Percentiles rank a stretch among this genome's conserved stretches.
These are phyloP conservation scores for Borostomias antarcticus DNA, from an alignment of 2,797 vertebrate species.

Conservation along the genomic window DNA sequence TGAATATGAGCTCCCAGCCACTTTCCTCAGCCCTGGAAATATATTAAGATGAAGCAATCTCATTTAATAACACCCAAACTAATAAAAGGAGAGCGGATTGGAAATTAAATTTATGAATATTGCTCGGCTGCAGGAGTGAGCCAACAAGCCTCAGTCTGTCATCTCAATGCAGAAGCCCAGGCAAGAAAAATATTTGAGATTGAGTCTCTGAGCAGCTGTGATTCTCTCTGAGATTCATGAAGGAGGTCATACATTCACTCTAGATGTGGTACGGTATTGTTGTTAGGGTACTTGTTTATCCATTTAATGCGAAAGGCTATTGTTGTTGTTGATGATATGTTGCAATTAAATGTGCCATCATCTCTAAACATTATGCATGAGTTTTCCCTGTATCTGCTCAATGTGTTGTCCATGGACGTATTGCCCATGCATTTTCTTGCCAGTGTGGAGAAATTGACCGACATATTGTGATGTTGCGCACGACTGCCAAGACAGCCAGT, in stretches of 20 bases:
- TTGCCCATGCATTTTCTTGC: not conserved
- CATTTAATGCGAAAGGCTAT: too few relatives aligned
- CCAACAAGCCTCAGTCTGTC: constrained; percentile 85
- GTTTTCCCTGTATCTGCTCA: constrained; percentile 47
- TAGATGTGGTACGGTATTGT: too few relatives aligned
- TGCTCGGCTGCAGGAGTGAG: constrained; percentile 92
- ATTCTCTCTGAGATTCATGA: constrained; percentile 19
- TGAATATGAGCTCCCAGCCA: constrained; percentile 98
- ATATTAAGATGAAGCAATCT: constrained; percentile 99
- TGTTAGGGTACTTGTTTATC: too few relatives aligned
- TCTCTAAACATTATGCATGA: constrained; percentile 39
- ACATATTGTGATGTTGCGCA: constrained; percentile 5
- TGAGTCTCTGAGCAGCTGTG: constrained; percentile 24
- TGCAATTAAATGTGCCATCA: constrained; percentile 5
- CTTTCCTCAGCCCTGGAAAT: constrained; percentile 89
- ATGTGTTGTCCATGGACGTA: constrained; percentile 59
- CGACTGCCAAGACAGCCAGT: constrained; percentile 9
- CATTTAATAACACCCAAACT: constrained; percentile 99
- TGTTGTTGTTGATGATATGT: constrained; percentile 14
- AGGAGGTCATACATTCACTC: constrained; percentile 30
- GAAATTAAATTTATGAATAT: constrained; percentile 99
- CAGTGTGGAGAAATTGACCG: constrained; percentile 1
- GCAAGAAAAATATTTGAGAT: constrained; percentile 49
- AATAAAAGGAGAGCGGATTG: constrained; percentile 99
- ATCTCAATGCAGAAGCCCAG: constrained; percentile 70